phyloP scores from a whole-genome alignment of 1,140 invertebrate species.

The Drosophila rufa region DNA sequence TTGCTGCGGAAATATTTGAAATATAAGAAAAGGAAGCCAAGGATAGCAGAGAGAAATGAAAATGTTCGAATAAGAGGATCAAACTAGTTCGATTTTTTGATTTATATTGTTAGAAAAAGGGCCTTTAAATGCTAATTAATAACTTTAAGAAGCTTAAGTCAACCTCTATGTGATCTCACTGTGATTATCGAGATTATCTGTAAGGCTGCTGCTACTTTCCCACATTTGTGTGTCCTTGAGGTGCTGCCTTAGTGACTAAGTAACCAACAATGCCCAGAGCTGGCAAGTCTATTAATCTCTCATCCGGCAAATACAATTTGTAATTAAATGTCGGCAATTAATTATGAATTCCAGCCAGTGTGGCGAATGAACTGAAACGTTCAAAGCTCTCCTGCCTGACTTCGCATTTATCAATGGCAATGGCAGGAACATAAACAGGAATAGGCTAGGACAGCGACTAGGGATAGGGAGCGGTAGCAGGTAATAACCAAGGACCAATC shows the following conservation, averaged over 20 bases:
- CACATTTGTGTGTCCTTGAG: constrained; percentile 4
- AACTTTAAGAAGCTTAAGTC: neutral
- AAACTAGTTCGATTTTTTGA: neutral
- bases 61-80: neutral
- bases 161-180: neutral
- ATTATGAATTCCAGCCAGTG: constrained; percentile 60
- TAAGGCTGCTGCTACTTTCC: constrained; percentile 5
- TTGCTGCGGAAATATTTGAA: neutral
- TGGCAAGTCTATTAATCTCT: constrained; percentile 32
- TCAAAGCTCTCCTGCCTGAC: neutral
- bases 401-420: constrained; percentile 36
- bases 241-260: constrained; percentile 24
- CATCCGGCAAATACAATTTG: constrained; percentile 36
- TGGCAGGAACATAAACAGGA: neutral
- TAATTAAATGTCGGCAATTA: constrained; percentile 49
- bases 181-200: constrained; percentile 13
- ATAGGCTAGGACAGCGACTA: neutral
- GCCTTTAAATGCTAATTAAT: neutral
- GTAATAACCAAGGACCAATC: constrained; percentile 37
- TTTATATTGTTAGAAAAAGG: too few species aligned
- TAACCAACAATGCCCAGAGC: constrained; percentile 5
- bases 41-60: neutral
- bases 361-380: constrained; percentile 20
- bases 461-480: constrained; percentile 19
- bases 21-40: neutral